phyloP scores from a whole-genome alignment of 2,113 vertebrate genomes.

The Pyxicephalus adspersus region DNA sequence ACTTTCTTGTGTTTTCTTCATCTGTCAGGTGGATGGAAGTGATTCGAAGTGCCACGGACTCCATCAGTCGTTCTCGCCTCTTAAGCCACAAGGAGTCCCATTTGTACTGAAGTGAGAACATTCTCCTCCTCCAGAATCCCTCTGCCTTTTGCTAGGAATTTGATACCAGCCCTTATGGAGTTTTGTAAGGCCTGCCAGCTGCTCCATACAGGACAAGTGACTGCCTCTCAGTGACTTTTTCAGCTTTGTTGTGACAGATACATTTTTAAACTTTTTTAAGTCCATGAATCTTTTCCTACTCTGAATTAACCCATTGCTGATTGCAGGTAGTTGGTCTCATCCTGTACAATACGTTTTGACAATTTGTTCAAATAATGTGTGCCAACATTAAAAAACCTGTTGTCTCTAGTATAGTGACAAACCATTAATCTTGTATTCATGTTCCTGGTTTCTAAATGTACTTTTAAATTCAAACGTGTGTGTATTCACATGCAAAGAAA shows the following conservation, averaged over 20 bases:
- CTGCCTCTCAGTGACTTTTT: slow-evolving; percentile 61
- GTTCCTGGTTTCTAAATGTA: slow-evolving; percentile 21
- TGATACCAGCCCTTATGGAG: slow-evolving; percentile 60
- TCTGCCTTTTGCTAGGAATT: slow-evolving; percentile 66
- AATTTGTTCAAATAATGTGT: slow-evolving; percentile 67
- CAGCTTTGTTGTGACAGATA: slow-evolving; percentile 59
- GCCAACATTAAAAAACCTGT: slow-evolving; percentile 75
- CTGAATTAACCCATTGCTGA: slow-evolving; percentile 57
- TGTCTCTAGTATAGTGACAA: slow-evolving; percentile 73
- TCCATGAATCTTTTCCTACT: not conserved
- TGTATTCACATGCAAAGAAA: slow-evolving; percentile 9
- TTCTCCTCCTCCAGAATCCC: not conserved
- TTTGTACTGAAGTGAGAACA: slow-evolving; percentile 74
- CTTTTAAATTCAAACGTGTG: slow-evolving; percentile 14
- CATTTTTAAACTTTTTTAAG: slow-evolving; percentile 50
- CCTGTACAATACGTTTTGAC: slow-evolving; percentile 61
- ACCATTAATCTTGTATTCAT: slow-evolving; percentile 52
- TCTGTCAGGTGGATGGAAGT: slow-evolving; percentile 95
- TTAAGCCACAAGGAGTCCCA: slow-evolving; percentile 86
- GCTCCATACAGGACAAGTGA: slow-evolving; percentile 56
- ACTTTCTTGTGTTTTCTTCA: too few species aligned
- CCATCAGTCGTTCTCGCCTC: slow-evolving; percentile 75
- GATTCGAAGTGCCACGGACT: slow-evolving; percentile 93
- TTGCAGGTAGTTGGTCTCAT: slow-evolving; percentile 58
- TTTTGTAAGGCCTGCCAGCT: slow-evolving; percentile 62